These are phyloP conservation scores for Tragulus kanchil DNA, from an alignment of 2,113 vertebrate species.

Conservation along the genomic window DNA sequence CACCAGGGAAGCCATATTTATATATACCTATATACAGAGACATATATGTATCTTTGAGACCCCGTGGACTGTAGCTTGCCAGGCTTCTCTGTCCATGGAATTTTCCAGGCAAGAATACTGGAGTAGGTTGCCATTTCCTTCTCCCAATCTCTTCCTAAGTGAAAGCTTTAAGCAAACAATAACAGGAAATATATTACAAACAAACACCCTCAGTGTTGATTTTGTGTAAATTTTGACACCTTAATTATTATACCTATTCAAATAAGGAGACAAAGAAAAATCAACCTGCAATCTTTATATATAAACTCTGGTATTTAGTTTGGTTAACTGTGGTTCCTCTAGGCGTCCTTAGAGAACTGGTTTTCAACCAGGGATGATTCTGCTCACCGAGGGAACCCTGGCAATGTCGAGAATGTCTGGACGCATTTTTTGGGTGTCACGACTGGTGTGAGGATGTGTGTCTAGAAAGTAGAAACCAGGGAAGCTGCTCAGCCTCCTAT, in stretches of 20 bases:
- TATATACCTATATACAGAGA: no score
- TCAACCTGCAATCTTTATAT: background rate
- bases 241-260: background rate
- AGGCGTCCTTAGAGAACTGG: background rate
- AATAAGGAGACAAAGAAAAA: background rate
- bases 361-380: background rate
- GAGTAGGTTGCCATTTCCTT: no score
- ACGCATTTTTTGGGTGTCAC: background rate
- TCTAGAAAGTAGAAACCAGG: background rate
- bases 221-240: background rate
- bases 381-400: background rate
- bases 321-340: background rate
- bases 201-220: background rate
- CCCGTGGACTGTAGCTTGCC: no score
- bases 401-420: background rate
- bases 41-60: no score
- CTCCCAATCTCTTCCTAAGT: background rate
- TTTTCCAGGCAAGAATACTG: no score
- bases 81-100: no score
- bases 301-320: background rate
- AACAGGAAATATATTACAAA: background rate
- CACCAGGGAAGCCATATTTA: no score
- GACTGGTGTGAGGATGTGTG: background rate
- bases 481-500: background rate
- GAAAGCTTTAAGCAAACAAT: conserved; percentile 22